phyloP scores from a whole-genome alignment of 2,113 vertebrate species.

The Gymnarchus niloticus region DNA sequence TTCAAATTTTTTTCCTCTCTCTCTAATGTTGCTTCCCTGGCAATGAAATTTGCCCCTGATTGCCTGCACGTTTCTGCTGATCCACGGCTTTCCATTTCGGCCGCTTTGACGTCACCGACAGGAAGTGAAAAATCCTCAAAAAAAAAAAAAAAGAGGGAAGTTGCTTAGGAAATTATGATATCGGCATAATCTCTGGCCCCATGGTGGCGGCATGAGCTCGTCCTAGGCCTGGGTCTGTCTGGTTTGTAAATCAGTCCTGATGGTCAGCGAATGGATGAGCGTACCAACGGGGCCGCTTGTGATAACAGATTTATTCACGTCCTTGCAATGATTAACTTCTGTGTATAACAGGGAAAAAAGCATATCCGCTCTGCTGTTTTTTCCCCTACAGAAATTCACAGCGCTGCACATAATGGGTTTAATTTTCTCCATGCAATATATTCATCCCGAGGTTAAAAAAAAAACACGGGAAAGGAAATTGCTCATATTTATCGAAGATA shows the following conservation, averaged over 20 bases:
- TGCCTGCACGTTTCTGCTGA: conserved; percentile 7
- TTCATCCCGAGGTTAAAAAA: conserved; percentile 2
- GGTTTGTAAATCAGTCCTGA: not conserved
- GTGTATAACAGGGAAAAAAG: not conserved
- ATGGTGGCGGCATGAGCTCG: not conserved
- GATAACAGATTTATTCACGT: not conserved
- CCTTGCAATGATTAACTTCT: conserved; percentile 7
- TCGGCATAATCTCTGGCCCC: not conserved
- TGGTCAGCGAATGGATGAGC: not conserved
- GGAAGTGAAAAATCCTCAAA: not conserved
- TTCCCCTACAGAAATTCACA: conserved; percentile 8
- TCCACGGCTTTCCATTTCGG: not conserved
- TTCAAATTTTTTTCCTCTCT: not conserved
- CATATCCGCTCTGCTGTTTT: not conserved
- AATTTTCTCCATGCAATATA: conserved; percentile 5
- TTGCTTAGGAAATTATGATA: not conserved
- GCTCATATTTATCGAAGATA: conserved; percentile 2
- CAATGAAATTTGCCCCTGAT: not conserved
- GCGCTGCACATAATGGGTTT: conserved; percentile 5
- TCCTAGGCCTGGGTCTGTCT: not conserved
- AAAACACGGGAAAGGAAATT: not conserved
- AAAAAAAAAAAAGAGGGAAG: conserved; percentile 16
- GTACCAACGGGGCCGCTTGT: not conserved
- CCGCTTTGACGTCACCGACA: not conserved
- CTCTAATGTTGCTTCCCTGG: not conserved